Conservation (phyloP, 2,888 invertebrate genomes). For the Xylophagus ater region DNA sequence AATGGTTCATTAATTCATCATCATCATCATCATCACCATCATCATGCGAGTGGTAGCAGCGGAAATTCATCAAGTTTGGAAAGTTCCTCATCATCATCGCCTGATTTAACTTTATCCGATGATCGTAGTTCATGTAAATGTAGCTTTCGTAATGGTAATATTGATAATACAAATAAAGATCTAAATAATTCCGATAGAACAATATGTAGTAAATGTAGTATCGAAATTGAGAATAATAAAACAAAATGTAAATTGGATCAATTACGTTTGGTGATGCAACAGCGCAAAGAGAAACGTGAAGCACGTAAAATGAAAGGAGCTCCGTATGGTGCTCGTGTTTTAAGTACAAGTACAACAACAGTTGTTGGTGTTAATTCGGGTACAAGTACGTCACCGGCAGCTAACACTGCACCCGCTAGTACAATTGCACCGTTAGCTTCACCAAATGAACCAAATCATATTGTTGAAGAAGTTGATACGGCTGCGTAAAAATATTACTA, state of each 20-base stretch:
- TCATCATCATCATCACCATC: conserved; percentile 3
- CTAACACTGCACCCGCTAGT: conserved; percentile 15
- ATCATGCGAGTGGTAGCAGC: conserved; percentile 19
- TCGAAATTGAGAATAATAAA: conserved; percentile 62
- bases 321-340: conserved; percentile 44
- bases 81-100: conserved; percentile 7
- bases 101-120: conserved; percentile 14
- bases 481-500: conserved; percentile 32
- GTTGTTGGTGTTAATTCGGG: not conserved
- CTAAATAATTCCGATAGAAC: conserved; percentile 18
- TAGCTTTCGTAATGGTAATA: conserved; percentile 23
- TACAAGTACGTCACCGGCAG: conserved; percentile 4
- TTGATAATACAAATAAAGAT: conserved; percentile 23
- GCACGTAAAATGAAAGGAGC: conserved; percentile 58
- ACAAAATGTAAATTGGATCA: conserved; percentile 80
- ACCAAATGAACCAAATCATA: conserved; percentile 34
- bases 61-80: conserved; percentile 18
- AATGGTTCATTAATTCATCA: conserved; percentile 3
- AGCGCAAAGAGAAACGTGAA: conserved; percentile 72
- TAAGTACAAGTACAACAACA: conserved; percentile 17
- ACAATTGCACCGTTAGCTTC: conserved; percentile 23
- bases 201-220: conserved; percentile 40
- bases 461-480: conserved; percentile 39
- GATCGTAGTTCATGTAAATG: conserved; percentile 28
- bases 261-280: conserved; percentile 79